Evolutionary conservation across 2,113 vertebrate species (phyloP).

Genomic region (Pangasianodon gigas): DNA sequence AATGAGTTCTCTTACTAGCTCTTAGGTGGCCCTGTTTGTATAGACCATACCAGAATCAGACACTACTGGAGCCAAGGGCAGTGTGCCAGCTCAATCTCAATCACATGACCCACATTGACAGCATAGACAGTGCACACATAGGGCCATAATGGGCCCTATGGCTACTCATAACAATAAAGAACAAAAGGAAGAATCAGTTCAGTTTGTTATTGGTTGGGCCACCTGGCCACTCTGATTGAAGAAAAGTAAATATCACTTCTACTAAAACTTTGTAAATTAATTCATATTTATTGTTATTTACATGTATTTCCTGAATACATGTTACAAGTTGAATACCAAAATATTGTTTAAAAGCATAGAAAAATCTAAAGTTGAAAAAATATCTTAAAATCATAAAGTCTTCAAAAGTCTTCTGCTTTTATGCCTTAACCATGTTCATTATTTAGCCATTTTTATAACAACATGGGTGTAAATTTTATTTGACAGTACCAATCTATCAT

Average conservation of each 20-base stretch:
- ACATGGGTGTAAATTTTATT: not conserved
- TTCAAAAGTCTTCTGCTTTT: not conserved
- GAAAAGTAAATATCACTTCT: not conserved
- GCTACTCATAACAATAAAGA: slow-evolving; percentile 31
- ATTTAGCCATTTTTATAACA: not conserved
- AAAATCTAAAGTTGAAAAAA: not conserved
- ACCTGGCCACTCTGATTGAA: not conserved
- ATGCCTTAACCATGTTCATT: not conserved
- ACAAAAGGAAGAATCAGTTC: not conserved
- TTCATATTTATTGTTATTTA: not conserved
- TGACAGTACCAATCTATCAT: not conserved
- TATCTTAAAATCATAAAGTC: not conserved
- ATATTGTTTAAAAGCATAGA: not conserved
- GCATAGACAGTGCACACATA: too few relatives aligned
- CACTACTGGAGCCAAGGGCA: slow-evolving; percentile 23
- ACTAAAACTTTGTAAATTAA: not conserved
- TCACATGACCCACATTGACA: too few relatives aligned
- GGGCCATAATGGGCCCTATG: not conserved
- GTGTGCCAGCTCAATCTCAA: slow-evolving; percentile 32
- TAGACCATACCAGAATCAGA: slow-evolving; percentile 35
- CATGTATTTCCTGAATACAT: not conserved
- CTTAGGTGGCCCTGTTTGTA: slow-evolving; percentile 39
- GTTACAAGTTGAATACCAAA: not conserved
- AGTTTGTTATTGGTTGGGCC: not conserved
- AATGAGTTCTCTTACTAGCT: slow-evolving; percentile 1